Evolutionary conservation across 2,113 vertebrate genomes (phyloP).

Genomic region (Ptilorrhoa leucosticta): DNA sequence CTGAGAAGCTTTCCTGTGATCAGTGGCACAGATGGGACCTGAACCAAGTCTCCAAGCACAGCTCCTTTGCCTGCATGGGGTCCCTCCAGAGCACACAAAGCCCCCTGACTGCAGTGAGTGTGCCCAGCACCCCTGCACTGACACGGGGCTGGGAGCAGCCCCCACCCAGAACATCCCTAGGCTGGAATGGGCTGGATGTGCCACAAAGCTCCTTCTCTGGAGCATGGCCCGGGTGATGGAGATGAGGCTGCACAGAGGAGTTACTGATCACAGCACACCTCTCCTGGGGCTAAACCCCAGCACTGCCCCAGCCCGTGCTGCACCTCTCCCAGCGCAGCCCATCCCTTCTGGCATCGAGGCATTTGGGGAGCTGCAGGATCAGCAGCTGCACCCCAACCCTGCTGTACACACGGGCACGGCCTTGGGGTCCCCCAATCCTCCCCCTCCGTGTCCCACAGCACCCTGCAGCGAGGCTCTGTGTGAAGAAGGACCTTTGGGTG

Average conservation of each 20-base stretch:
- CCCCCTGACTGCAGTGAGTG: neutral
- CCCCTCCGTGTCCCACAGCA: neutral
- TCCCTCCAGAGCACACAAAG: neutral
- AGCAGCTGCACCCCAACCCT: neutral
- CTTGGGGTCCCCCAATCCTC: rapidly evolving
- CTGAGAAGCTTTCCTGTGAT: neutral
- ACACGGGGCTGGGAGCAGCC: neutral
- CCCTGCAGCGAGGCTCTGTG: neutral
- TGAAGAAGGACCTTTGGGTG: neutral
- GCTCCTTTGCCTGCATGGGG: neutral
- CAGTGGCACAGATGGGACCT: neutral
- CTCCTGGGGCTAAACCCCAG: neutral
- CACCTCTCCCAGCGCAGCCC: neutral
- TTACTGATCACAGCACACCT: neutral
- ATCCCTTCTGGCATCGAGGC: rapidly evolving
- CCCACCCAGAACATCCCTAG: rapidly evolving
- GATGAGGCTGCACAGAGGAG: neutral
- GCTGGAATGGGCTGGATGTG: neutral
- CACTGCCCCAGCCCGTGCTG: rapidly evolving
- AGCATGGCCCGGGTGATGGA: rapidly evolving
- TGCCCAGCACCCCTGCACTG: neutral
- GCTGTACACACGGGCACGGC: neutral
- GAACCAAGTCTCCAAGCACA: neutral
- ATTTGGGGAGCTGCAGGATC: neutral
- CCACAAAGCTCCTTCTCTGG: neutral